Evolutionary conservation across 1,140 invertebrate genomes (phyloP).

Genomic region (Macrobrachium nipponense): DNA sequence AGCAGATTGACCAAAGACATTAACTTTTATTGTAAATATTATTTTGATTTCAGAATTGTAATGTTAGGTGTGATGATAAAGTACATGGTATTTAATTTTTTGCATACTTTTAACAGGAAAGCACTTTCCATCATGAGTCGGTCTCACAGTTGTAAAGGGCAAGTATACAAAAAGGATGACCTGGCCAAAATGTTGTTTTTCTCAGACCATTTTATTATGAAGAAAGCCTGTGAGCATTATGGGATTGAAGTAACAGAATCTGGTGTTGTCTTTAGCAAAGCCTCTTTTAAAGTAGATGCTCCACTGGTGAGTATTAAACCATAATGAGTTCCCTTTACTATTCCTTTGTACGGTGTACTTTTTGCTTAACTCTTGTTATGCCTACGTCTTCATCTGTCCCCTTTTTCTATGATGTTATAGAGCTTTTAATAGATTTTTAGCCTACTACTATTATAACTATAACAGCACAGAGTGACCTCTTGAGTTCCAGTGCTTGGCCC

Average conservation of each 20-base stretch:
- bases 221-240: not conserved
- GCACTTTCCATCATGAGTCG: not conserved
- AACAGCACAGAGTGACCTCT: too few species aligned
- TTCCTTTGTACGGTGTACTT: not conserved
- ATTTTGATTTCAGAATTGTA: too few species aligned
- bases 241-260: not conserved
- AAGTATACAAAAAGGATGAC: constrained; percentile 1
- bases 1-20: too few species aligned
- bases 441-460: too few species aligned
- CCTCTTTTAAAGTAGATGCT: constrained; percentile 9
- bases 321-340: not conserved
- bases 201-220: not conserved
- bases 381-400: too few species aligned
- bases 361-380: too few species aligned
- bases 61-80: too few species aligned
- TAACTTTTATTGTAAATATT: too few species aligned
- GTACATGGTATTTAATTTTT: too few species aligned
- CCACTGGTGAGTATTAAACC: not conserved
- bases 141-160: not conserved
- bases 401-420: too few species aligned
- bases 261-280: not conserved
- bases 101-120: not conserved
- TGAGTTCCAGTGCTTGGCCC: too few species aligned
- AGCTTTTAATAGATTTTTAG: too few species aligned
- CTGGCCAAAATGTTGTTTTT: not conserved